Conservation (phyloP, 2,888 invertebrate species). For the Platycheirus albimanus region DNA sequence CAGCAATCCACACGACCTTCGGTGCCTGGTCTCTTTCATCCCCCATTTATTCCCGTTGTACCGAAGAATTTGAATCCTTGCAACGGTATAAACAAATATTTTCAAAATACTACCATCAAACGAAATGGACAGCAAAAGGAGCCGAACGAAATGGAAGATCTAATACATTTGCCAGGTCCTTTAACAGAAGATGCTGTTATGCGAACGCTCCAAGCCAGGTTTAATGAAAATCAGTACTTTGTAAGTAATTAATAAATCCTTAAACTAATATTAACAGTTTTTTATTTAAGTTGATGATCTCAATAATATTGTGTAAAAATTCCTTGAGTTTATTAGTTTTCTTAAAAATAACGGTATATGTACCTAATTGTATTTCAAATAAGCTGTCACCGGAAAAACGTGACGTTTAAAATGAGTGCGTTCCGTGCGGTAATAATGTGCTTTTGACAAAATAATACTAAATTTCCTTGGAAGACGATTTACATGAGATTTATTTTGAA, state of each 20-base stretch:
- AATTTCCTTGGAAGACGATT: too few species aligned
- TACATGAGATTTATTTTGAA: too few species aligned
- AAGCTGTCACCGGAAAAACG: too few species aligned
- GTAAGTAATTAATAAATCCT: slow-evolving; percentile 87
- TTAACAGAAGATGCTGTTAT: slow-evolving; percentile 97
- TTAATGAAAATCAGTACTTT: slow-evolving; percentile 92
- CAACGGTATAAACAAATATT: slow-evolving; percentile 79
- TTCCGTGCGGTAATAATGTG: too few species aligned
- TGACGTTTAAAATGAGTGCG: too few species aligned
- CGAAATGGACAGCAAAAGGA: slow-evolving; percentile 75
- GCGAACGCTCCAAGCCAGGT: slow-evolving; percentile 94
- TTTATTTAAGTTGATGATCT: too few species aligned
- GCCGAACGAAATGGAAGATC: slow-evolving; percentile 88
- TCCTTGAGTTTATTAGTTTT: too few species aligned
- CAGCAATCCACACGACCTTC: slow-evolving; percentile 76
- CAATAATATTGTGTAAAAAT: too few species aligned
- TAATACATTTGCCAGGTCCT: slow-evolving; percentile 95
- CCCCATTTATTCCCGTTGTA: slow-evolving; percentile 77
- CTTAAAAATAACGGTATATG: too few species aligned
- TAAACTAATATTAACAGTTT: too few species aligned
- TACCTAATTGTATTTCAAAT: too few species aligned
- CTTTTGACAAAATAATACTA: too few species aligned
- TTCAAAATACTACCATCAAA: slow-evolving; percentile 61
- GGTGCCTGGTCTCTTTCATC: slow-evolving; percentile 75
- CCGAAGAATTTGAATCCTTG: slow-evolving; percentile 80